Evolutionary conservation across 1,140 invertebrate species (phyloP), one percentile per base, ranked within the genome.

Genomic region (Heliothis virescens): DNA sequence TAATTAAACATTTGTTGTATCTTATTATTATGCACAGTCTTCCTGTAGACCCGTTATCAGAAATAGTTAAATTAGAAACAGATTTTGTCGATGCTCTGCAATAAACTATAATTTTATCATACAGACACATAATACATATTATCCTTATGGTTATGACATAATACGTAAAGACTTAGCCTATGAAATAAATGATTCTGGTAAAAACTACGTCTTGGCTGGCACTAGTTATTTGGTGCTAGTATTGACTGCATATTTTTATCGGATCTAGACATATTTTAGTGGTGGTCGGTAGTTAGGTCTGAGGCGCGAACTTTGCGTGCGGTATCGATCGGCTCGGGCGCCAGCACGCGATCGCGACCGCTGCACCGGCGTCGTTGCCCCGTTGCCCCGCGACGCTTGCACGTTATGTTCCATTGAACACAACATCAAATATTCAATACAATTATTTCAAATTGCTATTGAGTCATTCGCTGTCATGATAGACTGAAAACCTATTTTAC

Each of bases 331-430:
- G 87, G 79, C 83, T 86, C 75, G 86, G 87, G 86, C 81, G 84
- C 85, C 87, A 89, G 86, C 92, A 94, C 92, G 92, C 91, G 89
- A 94, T 87, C 89, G 89, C 83, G 86, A 79, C 84, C 88, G 87
- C 85, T 92, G 92, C 91, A 91, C 87, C 88, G 85, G 82, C 84
- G 71, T 82, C 75, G 79, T 83, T 79, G 83, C 82, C 82, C 85
- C 82, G 78, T 76, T 79, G 63, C 77, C 63, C 63, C 71, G 79
- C 63, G 63, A 53, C 80, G 41, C 60, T 65, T 72, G 76, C 69
- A 62, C 57, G 59, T 62, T 59, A 67, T 81, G 75, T 82, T 77
- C 67, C 60, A 59, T 47, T 82, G 29, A 60, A 82, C 67, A 82
- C 63, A 48, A 67, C 13, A 80, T 82, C 53, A 73, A 69, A 82